Base-by-base conservation (phyloP, 2,797 vertebrate genomes). In the Tragopan temminckii region DNA sequence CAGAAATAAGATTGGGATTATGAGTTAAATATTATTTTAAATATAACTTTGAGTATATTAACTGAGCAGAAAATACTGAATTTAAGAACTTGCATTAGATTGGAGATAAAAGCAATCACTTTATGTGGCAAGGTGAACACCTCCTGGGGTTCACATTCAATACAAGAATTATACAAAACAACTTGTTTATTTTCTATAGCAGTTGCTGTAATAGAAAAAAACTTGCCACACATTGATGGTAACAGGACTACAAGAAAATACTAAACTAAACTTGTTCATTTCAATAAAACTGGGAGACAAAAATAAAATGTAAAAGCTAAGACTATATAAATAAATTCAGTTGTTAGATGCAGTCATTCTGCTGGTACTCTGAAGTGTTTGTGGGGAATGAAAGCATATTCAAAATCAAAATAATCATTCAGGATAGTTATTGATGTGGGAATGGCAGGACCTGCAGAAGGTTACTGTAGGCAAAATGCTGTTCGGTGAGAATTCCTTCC, bases 311-410 rank as follows among this genome's bases (percentile, higher is more conserved):
- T 88, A 91, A 94, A 92, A 91, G 74, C 79, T 84, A 57, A 18
- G 8, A 23, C 5, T 64, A 17, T 24, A 27, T 71, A 79, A 83
- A 78, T 88, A 90, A 89, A 57, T 89, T 91, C 61, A 94, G 40
- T 48, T 92, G 80, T 29, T 93, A 93, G 83, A 93, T 94, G 70
- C 25, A 86, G 59, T 93, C 72, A 84, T 94, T 96, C 76, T 79
- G 86, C 63, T 89, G 83, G 71, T 84, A 88, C 77, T 71, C 19
- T 50, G 46, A 91, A 95, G 24, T 53, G 24, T 42, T 90, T 33
- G 24, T 48, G 21, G 21, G 40, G 45, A 66, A 48, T 35, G 42
- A 45, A 40, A 75, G 36, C 21, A 33, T 55, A 48, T 16, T 76
- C 29, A 78, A 80, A 23, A 35, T 24, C 18, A 52, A 59, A 68